Conservation (phyloP, 2,797 vertebrate genomes). For the Pitangus sulphuratus region DNA sequence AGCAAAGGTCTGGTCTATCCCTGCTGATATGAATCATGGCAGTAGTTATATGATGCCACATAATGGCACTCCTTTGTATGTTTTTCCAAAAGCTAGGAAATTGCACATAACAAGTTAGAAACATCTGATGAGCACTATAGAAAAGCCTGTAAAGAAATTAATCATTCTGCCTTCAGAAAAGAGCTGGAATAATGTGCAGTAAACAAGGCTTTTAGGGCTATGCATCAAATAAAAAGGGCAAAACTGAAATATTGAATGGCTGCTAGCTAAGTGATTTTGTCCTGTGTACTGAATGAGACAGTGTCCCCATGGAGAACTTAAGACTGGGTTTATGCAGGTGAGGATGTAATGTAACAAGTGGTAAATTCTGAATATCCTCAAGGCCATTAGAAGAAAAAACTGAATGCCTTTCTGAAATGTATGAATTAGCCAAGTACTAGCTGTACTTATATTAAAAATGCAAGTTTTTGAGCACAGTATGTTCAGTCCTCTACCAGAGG, state of each 20-base stretch:
- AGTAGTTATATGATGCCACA: slow-evolving; percentile 9
- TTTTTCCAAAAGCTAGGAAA: slow-evolving; percentile 64
- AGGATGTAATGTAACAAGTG: background rate
- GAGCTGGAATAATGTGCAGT: slow-evolving; percentile 25
- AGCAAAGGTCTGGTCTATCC: slow-evolving; percentile 19
- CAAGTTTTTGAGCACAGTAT: background rate
- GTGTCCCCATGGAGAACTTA: background rate
- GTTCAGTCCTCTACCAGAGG: background rate
- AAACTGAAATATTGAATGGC: slow-evolving; percentile 27
- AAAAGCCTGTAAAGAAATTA: slow-evolving; percentile 54
- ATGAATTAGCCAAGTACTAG: background rate
- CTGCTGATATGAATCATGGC: background rate
- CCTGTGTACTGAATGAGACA: background rate
- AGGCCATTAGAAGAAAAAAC: background rate
- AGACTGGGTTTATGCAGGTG: background rate
- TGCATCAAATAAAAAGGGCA: slow-evolving; percentile 33
- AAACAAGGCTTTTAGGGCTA: slow-evolving; percentile 50
- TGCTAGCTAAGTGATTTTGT: slow-evolving; percentile 25
- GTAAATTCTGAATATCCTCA: background rate
- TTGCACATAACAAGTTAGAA: slow-evolving; percentile 43
- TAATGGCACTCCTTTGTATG: slow-evolving; percentile 31
- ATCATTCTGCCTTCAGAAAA: slow-evolving; percentile 54
- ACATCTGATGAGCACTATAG: slow-evolving; percentile 56
- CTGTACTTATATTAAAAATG: slow-evolving; percentile 22
- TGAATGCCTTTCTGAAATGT: background rate